phyloP scores from a whole-genome alignment of 2,113 vertebrate species.

The Ptychochromis oligacanthus region DNA sequence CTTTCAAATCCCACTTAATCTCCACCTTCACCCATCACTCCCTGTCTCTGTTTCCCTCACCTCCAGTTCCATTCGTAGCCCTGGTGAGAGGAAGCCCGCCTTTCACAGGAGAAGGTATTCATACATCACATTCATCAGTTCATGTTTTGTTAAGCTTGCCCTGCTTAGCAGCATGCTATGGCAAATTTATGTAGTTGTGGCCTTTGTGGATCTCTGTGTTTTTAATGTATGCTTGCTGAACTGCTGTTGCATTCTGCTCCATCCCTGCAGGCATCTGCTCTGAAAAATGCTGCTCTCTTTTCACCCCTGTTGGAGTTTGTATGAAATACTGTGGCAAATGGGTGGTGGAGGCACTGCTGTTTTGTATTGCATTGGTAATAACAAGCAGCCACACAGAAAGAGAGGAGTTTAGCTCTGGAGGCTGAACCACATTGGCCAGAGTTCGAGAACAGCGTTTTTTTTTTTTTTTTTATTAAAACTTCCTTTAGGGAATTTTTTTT shows the following conservation, averaged over 20 bases:
- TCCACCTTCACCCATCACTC: constrained; percentile 66
- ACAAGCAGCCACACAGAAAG: constrained; percentile 29
- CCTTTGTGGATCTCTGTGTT: background rate
- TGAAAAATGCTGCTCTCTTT: constrained; percentile 34
- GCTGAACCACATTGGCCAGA: constrained; percentile 1
- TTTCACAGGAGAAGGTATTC: constrained; percentile 96
- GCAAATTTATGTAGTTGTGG: constrained; percentile 7
- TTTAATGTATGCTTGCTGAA: constrained; percentile 38
- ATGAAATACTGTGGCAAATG: constrained; percentile 37
- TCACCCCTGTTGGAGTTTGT: constrained; percentile 26
- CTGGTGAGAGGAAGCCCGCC: constrained; percentile 88
- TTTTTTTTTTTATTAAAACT: background rate
- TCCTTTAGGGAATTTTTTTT: constrained; percentile 21
- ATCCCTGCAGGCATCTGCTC: constrained; percentile 17
- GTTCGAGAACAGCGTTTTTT: background rate
- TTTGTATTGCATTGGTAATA: constrained; percentile 44
- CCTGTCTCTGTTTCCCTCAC: constrained; percentile 77
- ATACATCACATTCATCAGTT: constrained; percentile 36
- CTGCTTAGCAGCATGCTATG: constrained; percentile 11
- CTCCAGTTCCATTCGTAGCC: constrained; percentile 88
- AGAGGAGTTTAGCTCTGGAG: background rate
- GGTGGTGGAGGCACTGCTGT: constrained; percentile 26
- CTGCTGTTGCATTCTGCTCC: constrained; percentile 35
- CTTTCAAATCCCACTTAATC: constrained; percentile 40
- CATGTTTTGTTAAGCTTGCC: constrained; percentile 17